A percentile compares a stretch with the other conserved stretches of the same genome.
These are phyloP conservation scores for Oxystoma pomonae DNA, from an alignment of 2,888 invertebrate species.

Conservation along the genomic window DNA sequence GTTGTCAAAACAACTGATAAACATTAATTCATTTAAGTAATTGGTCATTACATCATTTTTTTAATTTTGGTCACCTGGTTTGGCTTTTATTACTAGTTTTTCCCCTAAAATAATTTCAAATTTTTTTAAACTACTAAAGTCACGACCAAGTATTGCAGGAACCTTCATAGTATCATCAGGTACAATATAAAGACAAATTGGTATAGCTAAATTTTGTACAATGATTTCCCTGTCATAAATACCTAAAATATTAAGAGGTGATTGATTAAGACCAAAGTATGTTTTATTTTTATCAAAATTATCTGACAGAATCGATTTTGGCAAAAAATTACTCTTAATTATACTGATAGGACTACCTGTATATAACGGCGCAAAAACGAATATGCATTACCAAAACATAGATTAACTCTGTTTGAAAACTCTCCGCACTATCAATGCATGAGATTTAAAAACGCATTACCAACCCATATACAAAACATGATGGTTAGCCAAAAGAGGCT, in stretches of 20 bases:
- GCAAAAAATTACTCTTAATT: too few relatives aligned
- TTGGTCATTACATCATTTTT: background rate
- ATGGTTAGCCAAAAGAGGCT: too few relatives aligned
- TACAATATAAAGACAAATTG: conserved; percentile 16
- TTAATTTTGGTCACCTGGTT: background rate
- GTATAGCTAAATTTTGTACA: conserved; percentile 6
- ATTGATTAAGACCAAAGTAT: conserved; percentile 17
- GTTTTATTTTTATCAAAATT: too few relatives aligned
- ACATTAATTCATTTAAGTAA: background rate
- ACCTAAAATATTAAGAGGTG: conserved; percentile 14
- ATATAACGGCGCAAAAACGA: too few relatives aligned
- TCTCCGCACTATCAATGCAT: too few relatives aligned
- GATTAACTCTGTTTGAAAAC: too few relatives aligned
- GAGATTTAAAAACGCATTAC: too few relatives aligned
- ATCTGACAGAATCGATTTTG: too few relatives aligned
- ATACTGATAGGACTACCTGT: too few relatives aligned
- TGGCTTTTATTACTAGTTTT: conserved; percentile 1
- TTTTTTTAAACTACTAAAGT: conserved; percentile 11
- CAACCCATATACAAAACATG: too few relatives aligned
- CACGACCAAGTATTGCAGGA: conserved; percentile 14
- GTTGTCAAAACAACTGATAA: background rate
- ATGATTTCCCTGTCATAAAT: conserved; percentile 6
- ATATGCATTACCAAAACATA: too few relatives aligned
- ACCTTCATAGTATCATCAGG: conserved; percentile 14
- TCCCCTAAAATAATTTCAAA: conserved; percentile 5